phyloP scores from a whole-genome alignment of 2,113 vertebrate species.

The human region GRCh38 chr7:108516001-108516500 shows the following conservation, averaged over 20 bases:
- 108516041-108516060: background rate
- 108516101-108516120: background rate
- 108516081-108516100: background rate
- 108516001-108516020: background rate
- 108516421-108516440: background rate
- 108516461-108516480: background rate
- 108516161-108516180: background rate
- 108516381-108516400: background rate
- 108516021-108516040: background rate
- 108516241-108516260: background rate
- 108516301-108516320: background rate
- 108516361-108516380: background rate
- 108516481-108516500: background rate
- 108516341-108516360: background rate
- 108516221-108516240: background rate
- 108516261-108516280: background rate
- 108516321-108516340: background rate
- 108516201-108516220: background rate
- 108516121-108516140: background rate
- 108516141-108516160: background rate
- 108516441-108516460: background rate
- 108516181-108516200: background rate
- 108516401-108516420: background rate
- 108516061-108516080: background rate
- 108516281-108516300: background rate